Conservation (phyloP, 2,888 invertebrate genomes). For the Tenthredo amoena region DNA sequence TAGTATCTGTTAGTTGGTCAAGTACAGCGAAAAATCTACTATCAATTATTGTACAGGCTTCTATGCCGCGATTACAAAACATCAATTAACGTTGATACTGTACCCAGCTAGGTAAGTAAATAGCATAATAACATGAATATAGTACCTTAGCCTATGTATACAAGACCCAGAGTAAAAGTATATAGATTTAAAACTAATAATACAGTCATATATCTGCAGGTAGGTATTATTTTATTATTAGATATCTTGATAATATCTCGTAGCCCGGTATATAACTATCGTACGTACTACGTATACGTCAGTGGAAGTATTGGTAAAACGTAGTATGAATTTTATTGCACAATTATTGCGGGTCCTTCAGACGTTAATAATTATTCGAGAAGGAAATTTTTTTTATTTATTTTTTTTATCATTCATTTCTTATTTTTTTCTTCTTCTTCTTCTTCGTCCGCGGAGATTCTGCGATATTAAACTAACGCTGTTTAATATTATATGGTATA, state of each 20-base stretch:
- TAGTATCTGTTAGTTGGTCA: constrained; percentile 26
- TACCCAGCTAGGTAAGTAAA: background rate
- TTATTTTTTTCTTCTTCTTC: background rate
- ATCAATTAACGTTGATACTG: constrained; percentile 23
- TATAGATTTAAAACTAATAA: constrained; percentile 3
- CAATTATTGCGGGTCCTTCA: constrained; percentile 42
- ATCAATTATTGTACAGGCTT: constrained; percentile 17
- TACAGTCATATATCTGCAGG: background rate
- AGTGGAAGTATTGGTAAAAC: constrained; percentile 42
- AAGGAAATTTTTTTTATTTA: background rate
- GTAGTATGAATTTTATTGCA: constrained; percentile 34
- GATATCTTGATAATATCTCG: constrained; percentile 41
- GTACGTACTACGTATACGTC: constrained; percentile 35
- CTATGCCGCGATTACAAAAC: constrained; percentile 15
- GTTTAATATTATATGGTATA: background rate
- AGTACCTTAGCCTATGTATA: background rate
- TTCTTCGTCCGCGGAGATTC: background rate
- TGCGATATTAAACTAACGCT: constrained; percentile 1
- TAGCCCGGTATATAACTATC: constrained; percentile 48
- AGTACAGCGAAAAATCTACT: constrained; percentile 33
- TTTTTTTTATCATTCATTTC: background rate
- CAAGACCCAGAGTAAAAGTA: background rate
- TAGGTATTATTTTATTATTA: constrained; percentile 29
- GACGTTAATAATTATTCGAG: constrained; percentile 37
- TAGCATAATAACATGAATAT: constrained; percentile 8